Evolutionary conservation across 2,888 invertebrate species (phyloP), one percentile per base, ranked within the genome.

Genomic region (Apodemia zela): DNA sequence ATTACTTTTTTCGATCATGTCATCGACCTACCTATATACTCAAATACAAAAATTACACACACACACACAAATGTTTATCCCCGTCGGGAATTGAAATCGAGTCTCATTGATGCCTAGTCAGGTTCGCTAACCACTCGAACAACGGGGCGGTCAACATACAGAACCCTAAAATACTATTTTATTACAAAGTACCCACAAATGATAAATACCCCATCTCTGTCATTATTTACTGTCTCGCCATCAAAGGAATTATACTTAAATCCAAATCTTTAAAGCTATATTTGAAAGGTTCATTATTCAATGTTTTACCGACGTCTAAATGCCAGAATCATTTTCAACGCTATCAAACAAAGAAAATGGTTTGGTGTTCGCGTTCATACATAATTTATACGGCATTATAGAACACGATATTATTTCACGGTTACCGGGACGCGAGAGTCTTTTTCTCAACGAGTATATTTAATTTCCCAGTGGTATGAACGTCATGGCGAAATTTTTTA

Each of bases 301-400:
- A 51, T 51, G 51, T 69, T 64, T 65, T 66, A 59, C 64, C 65
- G 67, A 35, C 66, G 47, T 65, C 63, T 64, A 65, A 66, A 67
- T 35, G 58, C 63, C 47, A 62, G 61, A 65, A 67, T 67, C 59
- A 66, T 65, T 67, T 67, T 63, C 68, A 64, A 59, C 62, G 63
- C 63, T 60, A 68, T 65, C 65, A 64, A 64, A 67, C 66, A 69
- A 68, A 68, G 67, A 71, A 69, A 69, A 65, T 63, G 61, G 51
- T 60, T 68, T 68, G 64, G 62, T 64, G 69, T 70, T 70, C 69
- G 70, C 73, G 71, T 75, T 73, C 77, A 74, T 78, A 77, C 75
- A 78, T 81, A 76, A 81, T 79, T 77, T 77, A 81, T 78, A 70
- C 67, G 68, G 67, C 74, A 78, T 78, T 80, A 80, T 74, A 70